Base-by-base conservation (phyloP, 2,888 invertebrate genomes). In the Drosophila mayaguana region DNA sequence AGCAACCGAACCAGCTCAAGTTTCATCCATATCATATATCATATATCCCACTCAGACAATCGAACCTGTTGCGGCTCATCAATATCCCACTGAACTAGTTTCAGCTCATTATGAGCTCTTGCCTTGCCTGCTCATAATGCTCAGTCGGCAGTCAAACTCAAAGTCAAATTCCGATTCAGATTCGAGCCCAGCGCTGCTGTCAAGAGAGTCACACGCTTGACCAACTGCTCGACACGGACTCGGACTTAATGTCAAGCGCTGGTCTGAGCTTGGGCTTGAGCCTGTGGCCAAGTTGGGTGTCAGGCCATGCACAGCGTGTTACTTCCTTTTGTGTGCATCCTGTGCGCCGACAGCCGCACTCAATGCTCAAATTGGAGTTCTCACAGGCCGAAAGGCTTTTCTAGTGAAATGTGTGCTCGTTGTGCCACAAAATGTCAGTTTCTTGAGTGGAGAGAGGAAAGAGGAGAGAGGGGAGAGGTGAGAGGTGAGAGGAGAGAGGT, bases 281-380 rank as follows among this genome's bases (percentile, higher is more conserved):
- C 7, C 28, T 59, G 56, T 53, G 48, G 40, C 43, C 46, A 34
- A 45, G 20, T 22, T 46, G 53, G 55, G 46, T 54, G 51, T 50
- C 45, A 43, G 22, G 43, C 53, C 34, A 57, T 56, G 77, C 83
- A 78, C 83, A 84, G 83, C 83, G 81, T 89, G 84, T 77, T 84
- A 79, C 89, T 87, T 87, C 89, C 89, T 81, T 84, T 84, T 74
- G 68, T 81, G 55, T 83, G 83, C 82, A 89, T 76, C 88, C 83
- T 87, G 82, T 70, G 54, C 50, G 75, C 79, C 85, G 82, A 65
- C 79, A 54, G 56, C 60, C 57, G 16, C 20, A 62, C 36, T 51
- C 32, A 20, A 22, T 28, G 65, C 66, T 46, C 36, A 20, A 50
- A 42, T 48, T 46, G 14, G 20, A 53, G 61, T 81, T 78, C 74